Base-by-base conservation (phyloP, 1,140 invertebrate genomes). In the Drosophila albomicans region DNA sequence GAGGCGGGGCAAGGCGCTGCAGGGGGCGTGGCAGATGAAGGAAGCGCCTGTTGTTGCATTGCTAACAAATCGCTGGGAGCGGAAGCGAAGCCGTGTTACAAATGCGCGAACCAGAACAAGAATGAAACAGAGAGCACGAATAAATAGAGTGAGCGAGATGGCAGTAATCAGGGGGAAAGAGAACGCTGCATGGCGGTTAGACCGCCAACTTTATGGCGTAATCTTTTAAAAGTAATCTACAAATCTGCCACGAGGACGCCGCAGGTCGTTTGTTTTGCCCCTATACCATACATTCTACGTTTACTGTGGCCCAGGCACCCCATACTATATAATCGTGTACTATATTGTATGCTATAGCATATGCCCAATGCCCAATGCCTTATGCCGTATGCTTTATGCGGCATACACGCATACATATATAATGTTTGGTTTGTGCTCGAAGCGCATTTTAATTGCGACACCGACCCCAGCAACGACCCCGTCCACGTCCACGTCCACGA, bases 211-310 rank as follows among this genome's bases (percentile, higher is more conserved):
- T 87, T 87, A 87, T 87, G 85, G 84, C 85, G 84, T 87, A 87
- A 87, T 87, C 84, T 87, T 88, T 87, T 87, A 87, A 87, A 87
- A 89, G 85, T 87, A 87, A 87, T 87, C 84, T 87, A 87, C 84
- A 87, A 87, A 87, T 87, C 84, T 87, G 84, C 84, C 84, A 87
- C 78, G 71, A 78, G 84, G 68, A 57, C 80, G 84, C 84, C 84
- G 84, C 84, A 87, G 84, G 84, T 87, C 84, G 85, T 87, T 87
- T 87, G 80, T 84, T 84, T 84, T 84, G 69, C 15, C 49, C 51
- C 32, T 52, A 52, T 48, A 45, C 15, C 58, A 61, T 38, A 38
- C 10, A 56, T 8, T 20, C 8, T 20, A 38, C 52, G n/a, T 25
- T 43, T 45, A 45, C 35, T 38, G 16, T 57, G 20, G 25, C 3